Base-by-base conservation (phyloP, 2,797 vertebrate genomes). In the Ataeniobius toweri region DNA sequence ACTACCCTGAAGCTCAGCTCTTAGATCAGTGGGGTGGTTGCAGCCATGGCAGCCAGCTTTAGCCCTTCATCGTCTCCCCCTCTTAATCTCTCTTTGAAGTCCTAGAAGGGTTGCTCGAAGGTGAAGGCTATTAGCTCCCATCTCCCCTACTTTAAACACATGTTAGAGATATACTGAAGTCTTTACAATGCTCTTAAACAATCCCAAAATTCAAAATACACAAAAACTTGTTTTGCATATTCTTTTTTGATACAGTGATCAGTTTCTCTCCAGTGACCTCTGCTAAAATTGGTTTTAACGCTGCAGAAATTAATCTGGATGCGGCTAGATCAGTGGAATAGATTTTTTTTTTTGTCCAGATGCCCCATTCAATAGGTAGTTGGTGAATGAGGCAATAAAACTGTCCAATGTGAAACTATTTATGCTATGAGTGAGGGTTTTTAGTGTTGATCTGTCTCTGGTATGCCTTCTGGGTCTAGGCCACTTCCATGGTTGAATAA, bases 61-160 rank as follows among this genome's bases (percentile, higher is more conserved):
- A 89, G 80, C 83, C 79, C 72, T 84, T 85, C 76, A 13, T 79
- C 85, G 73, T 85, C 67, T 84, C 80, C 79, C 53, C 78, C 68
- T 80, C 77, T 83, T 91, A 91, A 92, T 92, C 88, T 90, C 46
- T 6, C 91, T 94, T 94, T 92, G 93, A 94, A 93, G 92, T 89
- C 59, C 46, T 59, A 63, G 61, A 83, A 75, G 74, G 87, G 90
- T 91, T 91, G 88, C 44, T 48, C 77, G 77, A 93, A 93, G 87
- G 89, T 89, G 87, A 92, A 83, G 78, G 81, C 82, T 87, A 78
- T 89, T 85, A 85, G 80, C 82, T 84, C 76, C 84, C 59, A 74
- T 71, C 81, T 84, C 79, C 75, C 14, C 39, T 77, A 74, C 73
- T 67, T 73, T 82, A 79, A 80, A 79, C 71, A 87, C 70, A 75